Conservation (phyloP, 2,888 invertebrate species). For the Eristalis intricaria region DNA sequence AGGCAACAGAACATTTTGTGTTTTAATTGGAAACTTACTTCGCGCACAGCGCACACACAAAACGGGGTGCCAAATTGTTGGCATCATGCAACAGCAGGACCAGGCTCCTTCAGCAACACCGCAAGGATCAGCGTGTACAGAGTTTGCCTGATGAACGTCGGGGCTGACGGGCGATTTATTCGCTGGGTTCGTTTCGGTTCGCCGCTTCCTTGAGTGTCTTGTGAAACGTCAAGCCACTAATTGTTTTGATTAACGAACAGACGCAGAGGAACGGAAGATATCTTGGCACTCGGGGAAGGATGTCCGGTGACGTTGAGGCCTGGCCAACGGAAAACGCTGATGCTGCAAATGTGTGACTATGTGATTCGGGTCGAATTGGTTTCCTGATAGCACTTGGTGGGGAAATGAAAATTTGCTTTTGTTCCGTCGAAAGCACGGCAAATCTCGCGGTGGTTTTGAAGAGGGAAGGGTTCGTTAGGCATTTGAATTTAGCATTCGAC, state of each 20-base stretch:
- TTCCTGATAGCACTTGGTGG: constrained; percentile 41
- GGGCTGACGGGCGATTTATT: constrained; percentile 49
- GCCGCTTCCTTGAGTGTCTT: constrained; percentile 60
- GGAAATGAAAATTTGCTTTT: constrained; percentile 47
- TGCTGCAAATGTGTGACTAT: constrained; percentile 29
- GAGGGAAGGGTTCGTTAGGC: constrained; percentile 32
- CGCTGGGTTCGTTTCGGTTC: constrained; percentile 57
- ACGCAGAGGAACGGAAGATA: constrained; percentile 35
- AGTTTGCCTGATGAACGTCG: constrained; percentile 27
- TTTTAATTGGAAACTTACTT: constrained; percentile 68
- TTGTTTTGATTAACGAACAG: constrained; percentile 69
- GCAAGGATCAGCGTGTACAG: constrained; percentile 39
- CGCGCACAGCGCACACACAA: constrained; percentile 23
- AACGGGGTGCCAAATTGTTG: constrained; percentile 40
- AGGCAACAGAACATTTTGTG: constrained; percentile 57
- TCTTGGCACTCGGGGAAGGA: constrained; percentile 26
- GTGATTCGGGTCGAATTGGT: constrained; percentile 51
- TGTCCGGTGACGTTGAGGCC: background rate
- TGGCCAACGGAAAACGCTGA: background rate
- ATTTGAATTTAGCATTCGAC: background rate
- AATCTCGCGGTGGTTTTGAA: background rate
- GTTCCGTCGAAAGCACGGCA: constrained; percentile 11
- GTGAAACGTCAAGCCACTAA: constrained; percentile 68
- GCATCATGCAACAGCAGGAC: constrained; percentile 28
- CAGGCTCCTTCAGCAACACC: constrained; percentile 10